Conservation (phyloP, 1,140 invertebrate genomes). For the Glossosoma conforme region DNA sequence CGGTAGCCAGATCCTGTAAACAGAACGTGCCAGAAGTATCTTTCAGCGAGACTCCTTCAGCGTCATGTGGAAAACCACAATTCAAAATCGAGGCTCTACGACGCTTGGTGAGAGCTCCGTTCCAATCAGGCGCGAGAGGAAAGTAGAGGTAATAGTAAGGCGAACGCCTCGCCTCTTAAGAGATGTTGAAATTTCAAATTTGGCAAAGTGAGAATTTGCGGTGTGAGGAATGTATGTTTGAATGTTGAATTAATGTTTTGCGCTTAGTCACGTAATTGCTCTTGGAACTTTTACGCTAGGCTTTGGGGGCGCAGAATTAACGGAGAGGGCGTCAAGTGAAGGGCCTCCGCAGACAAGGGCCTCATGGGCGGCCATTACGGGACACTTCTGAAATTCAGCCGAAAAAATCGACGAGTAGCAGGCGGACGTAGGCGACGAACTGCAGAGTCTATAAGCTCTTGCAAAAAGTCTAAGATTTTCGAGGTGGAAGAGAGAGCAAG, state of each 20-base stretch:
- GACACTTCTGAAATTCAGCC: constrained; percentile 3
- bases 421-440: neutral
- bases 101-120: too few relatives aligned
- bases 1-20: too few relatives aligned
- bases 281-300: constrained; percentile 29
- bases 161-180: too few relatives aligned
- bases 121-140: too few relatives aligned
- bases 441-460: too few relatives aligned
- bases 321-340: constrained; percentile 11
- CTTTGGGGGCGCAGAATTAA: constrained; percentile 20
- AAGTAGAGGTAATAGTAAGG: too few relatives aligned
- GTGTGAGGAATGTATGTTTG: constrained; percentile 29
- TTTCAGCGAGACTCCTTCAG: constrained; percentile 15
- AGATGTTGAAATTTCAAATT: too few relatives aligned
- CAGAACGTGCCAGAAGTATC: constrained; percentile 20
- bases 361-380: constrained; percentile 8
- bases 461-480: too few relatives aligned
- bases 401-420: neutral
- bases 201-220: constrained; percentile 10
- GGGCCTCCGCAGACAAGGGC: constrained; percentile 12
- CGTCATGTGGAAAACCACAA: constrained; percentile 13
- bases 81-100: constrained; percentile 5
- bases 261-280: constrained; percentile 33
- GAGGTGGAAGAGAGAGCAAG: too few relatives aligned
- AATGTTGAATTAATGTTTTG: constrained; percentile 32